Evolutionary conservation across 37 sponge, comb jelly and placozoan genomes (phyloP).

Genomic region (Oscarella lobularis): DNA sequence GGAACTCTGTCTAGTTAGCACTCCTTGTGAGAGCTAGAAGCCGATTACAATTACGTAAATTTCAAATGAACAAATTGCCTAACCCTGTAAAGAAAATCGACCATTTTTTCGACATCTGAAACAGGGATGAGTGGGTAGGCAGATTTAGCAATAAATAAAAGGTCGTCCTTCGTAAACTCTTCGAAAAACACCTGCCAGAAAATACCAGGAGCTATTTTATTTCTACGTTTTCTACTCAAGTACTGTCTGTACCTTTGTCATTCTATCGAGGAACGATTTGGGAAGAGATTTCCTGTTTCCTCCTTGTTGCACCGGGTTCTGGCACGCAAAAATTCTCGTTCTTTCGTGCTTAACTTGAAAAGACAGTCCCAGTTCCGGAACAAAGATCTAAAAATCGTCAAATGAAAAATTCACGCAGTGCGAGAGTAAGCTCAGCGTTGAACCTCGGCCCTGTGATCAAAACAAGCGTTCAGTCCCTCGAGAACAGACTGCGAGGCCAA

Average conservation of each 20-base stretch:
- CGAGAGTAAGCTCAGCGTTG: too few species aligned
- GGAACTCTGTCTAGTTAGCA: not conserved
- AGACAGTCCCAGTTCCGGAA: conserved; percentile 73
- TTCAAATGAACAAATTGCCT: not conserved
- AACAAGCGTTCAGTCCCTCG: conserved; percentile 93
- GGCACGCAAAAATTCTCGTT: conserved; percentile 91
- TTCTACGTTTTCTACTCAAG: not conserved
- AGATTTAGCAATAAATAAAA: conserved; percentile 39
- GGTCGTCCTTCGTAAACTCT: conserved; percentile 41
- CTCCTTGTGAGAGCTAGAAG: not conserved
- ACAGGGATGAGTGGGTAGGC: conserved; percentile 33
- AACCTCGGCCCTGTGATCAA: conserved; percentile 93
- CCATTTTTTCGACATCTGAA: conserved; percentile 41
- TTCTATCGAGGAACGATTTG: conserved; percentile 88
- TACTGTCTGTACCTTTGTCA: conserved; percentile 56
- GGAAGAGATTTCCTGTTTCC: conserved; percentile 95
- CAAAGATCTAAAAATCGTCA: conserved; percentile 44
- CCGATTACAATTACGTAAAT: not conserved
- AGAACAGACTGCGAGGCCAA: conserved; percentile 94
- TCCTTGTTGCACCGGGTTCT: conserved; percentile 89
- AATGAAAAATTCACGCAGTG: too few species aligned
- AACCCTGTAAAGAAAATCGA: conserved; percentile 63
- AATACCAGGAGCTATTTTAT: not conserved
- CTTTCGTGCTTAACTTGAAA: conserved; percentile 41
- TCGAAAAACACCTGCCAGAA: conserved; percentile 70